Percentiles rank a stretch among this genome's conserved stretches.
phyloP scores from a whole-genome alignment of 2,113 vertebrate species.

The Cinclus mexicanus region DNA sequence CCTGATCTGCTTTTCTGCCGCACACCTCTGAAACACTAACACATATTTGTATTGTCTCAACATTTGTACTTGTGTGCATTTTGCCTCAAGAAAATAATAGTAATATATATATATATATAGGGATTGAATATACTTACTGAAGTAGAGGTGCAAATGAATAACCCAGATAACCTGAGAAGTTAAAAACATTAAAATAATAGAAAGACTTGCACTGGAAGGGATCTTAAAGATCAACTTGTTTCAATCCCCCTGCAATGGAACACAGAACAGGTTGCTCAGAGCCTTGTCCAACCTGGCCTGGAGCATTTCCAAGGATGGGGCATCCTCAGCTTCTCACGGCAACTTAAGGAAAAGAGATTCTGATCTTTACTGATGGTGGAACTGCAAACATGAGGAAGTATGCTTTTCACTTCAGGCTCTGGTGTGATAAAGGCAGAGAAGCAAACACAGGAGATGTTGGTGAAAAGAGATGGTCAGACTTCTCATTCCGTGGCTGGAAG shows the following conservation, averaged over 20 bases:
- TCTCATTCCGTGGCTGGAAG: background rate
- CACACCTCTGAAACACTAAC: background rate
- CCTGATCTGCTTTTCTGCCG: background rate
- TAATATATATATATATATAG: background rate
- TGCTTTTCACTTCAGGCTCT: background rate
- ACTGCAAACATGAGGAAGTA: background rate
- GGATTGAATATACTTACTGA: background rate
- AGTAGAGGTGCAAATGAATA: background rate
- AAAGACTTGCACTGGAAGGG: background rate
- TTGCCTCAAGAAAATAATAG: background rate
- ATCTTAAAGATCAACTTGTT: background rate
- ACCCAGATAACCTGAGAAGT: background rate
- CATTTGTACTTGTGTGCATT: background rate
- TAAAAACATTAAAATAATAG: background rate
- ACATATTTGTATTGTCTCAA: background rate
- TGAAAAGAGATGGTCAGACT: background rate
- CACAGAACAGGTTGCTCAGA: background rate
- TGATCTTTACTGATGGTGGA: background rate
- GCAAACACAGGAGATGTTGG: background rate
- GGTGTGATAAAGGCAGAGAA: background rate
- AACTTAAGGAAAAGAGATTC: background rate
- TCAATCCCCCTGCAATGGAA: background rate
- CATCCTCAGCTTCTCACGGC: background rate
- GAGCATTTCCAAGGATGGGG: background rate
- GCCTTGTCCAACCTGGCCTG: background rate